Percentiles rank a stretch among this genome's conserved stretches.
These are phyloP conservation scores for Gastracanthus pulcherrimus DNA, from an alignment of 2,888 invertebrate species.

Conservation along the genomic window DNA sequence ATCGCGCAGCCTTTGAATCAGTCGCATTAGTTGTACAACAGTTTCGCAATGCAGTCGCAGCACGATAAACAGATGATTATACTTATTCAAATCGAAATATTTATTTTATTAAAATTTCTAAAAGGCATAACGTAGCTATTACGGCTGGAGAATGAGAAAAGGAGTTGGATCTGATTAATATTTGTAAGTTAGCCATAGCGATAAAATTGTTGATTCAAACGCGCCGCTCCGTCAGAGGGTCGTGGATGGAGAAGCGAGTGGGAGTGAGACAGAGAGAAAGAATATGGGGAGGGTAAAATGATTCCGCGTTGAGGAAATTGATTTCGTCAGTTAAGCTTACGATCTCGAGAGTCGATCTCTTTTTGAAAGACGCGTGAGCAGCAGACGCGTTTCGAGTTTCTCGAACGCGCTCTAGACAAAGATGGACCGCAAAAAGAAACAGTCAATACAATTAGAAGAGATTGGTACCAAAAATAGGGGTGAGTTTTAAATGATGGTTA, in stretches of 20 bases:
- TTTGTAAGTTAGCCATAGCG: conserved; percentile 12
- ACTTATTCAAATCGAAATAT: too few relatives aligned
- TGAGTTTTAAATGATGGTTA: conserved; percentile 15
- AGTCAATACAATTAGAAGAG: conserved; percentile 18
- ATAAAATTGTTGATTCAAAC: conserved; percentile 35
- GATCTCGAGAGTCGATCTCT: conserved; percentile 38
- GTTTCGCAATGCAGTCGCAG: too few relatives aligned
- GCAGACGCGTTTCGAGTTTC: too few relatives aligned
- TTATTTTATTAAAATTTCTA: not conserved
- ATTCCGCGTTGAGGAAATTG: conserved; percentile 40
- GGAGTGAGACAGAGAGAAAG: not conserved
- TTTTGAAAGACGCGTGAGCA: not conserved
- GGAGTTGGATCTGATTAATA: not conserved
- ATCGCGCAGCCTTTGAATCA: too few relatives aligned
- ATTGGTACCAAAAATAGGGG: conserved; percentile 1
- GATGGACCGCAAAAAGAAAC: conserved; percentile 35
- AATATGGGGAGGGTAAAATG: conserved; percentile 31
- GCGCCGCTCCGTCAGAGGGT: not conserved
- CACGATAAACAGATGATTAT: too few relatives aligned
- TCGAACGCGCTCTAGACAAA: not conserved
- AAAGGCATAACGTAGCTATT: not conserved
- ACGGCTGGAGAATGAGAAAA: not conserved
- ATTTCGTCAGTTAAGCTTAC: conserved; percentile 47
- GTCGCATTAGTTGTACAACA: too few relatives aligned
- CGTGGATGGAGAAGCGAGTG: conserved; percentile 6